phyloP scores from a whole-genome alignment of 2,113 vertebrate species.

The Hemiscyllium ocellatum region DNA sequence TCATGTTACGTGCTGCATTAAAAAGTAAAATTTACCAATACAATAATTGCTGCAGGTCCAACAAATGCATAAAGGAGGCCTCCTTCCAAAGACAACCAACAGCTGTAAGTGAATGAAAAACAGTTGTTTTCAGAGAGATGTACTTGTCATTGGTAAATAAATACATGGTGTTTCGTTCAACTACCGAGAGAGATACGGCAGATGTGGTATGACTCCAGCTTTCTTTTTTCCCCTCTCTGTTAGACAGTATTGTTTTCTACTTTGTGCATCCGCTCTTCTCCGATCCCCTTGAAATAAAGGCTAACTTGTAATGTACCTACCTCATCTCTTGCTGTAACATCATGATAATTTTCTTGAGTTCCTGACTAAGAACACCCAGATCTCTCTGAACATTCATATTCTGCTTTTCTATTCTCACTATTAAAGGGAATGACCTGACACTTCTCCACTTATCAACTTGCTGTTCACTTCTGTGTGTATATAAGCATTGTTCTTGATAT shows the following conservation, averaged over 20 bases:
- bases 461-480: background rate
- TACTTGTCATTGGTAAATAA: background rate
- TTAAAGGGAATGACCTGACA: background rate
- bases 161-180: background rate
- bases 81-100: conserved; percentile 89
- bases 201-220: background rate
- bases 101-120: conserved; percentile 56
- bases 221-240: background rate
- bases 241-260: background rate
- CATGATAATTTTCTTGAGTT: background rate
- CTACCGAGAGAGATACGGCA: background rate
- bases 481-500: too few species aligned
- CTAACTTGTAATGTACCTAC: background rate
- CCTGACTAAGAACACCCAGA: too few species aligned
- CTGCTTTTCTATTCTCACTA: background rate
- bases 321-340: background rate
- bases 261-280: background rate
- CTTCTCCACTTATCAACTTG: background rate
- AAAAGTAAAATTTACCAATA: conserved; percentile 69
- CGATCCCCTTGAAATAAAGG: background rate
- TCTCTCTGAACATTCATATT: background rate
- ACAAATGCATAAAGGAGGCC: conserved; percentile 89
- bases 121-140: background rate
- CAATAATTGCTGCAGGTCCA: conserved; percentile 86
- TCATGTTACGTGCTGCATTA: background rate